phyloP scores from a whole-genome alignment of 2,888 invertebrate genomes.

The Lissonota sp. region DNA sequence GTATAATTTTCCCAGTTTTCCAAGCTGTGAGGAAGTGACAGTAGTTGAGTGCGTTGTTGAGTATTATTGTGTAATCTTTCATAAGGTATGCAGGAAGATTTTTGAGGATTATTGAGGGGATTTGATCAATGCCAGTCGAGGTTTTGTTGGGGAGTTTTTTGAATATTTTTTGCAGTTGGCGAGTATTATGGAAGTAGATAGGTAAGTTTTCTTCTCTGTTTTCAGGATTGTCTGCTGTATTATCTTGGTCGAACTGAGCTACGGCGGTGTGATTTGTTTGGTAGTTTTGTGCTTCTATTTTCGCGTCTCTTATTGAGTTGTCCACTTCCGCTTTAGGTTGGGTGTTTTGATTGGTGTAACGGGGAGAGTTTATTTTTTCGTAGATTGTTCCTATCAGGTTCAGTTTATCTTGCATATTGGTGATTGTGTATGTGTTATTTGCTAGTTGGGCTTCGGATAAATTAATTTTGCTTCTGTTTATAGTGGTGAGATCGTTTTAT shows the following conservation, averaged over 20 bases:
- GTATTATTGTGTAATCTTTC: no score
- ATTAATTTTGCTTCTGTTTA: constrained; percentile 11
- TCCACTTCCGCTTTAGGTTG: constrained; percentile 10
- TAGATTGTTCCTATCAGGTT: constrained; percentile 14
- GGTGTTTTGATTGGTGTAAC: constrained; percentile 6
- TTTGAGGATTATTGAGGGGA: no score
- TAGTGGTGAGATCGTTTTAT: background rate
- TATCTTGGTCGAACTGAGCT: background rate
- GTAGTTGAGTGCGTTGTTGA: background rate
- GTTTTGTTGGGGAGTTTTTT: constrained; percentile 11
- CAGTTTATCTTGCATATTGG: constrained; percentile 8
- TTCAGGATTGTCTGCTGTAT: background rate
- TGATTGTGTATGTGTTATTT: background rate
- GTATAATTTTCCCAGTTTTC: background rate
- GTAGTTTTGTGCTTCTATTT: background rate
- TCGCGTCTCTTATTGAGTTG: background rate
- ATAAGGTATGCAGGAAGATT: no score
- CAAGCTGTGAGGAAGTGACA: background rate
- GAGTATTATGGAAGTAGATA: background rate
- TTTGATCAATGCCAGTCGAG: no score
- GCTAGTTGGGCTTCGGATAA: background rate
- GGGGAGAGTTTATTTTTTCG: background rate
- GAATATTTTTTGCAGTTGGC: background rate
- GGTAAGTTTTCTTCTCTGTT: background rate
- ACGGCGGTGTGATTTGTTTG: background rate